Evolutionary conservation across 2,888 invertebrate genomes (phyloP), one percentile per base, ranked within the genome.

Genomic region (Pantelozetes paolii): DNA sequence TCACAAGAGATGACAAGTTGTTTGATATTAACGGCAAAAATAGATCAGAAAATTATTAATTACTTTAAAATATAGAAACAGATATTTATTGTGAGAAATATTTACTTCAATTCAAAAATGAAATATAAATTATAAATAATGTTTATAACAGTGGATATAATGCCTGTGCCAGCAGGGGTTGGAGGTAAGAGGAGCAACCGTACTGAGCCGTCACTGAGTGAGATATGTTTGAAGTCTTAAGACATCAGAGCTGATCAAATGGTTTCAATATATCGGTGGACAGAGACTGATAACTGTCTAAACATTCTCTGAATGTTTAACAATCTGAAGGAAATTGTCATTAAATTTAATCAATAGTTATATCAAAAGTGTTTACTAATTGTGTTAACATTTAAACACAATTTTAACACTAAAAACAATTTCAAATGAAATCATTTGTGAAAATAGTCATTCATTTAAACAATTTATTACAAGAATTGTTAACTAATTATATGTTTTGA

Each of bases 301-400:
- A 15, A 20, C 54, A 20, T 54, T 54, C 23, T 54, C 23, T 9
- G 18, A 26, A 13, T 54, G 23, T 23, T 54, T 54, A 54, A 9
- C 3, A 54, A 54, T 54, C 18, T 54, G 23, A 54, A 20, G 3
- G 6, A 3, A 20, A 54, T 54, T 20, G 23, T 23, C 23, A 54
- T 54, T 54, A 26, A 9, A 54, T 54, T 3, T 13, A 54, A 54
- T 54, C 54, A 54, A 26, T 54, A 54, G 50, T 54, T 26, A 54
- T 20, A 54, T 54, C 28, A 54, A 3, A 54, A 26, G 11, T 54
- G 54, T 45, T 45, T 45, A 45, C 18, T 6, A 45, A 45, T 6
- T 45, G 45, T 45, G 45, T 11, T 6, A 45, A 45, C 45, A 13
- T 45, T 45, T 15, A 45, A 45, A 45, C 45, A 45, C 45, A 11